Percentiles rank a stretch among this genome's conserved stretches.
Conservation (phyloP, 2,888 invertebrate species). For the Drosophila lutescens region DNA sequence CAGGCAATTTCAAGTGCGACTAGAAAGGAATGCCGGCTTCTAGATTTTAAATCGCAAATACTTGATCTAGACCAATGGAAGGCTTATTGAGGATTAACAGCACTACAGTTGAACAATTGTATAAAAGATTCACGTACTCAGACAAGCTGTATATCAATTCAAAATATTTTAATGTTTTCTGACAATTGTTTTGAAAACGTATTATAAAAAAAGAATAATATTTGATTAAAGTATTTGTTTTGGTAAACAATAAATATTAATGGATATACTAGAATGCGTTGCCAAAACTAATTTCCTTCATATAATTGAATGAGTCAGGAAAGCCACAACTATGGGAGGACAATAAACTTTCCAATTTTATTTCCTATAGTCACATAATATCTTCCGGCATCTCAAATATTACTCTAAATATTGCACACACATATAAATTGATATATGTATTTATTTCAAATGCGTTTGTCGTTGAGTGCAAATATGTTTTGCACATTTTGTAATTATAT, state of each 20-base stretch:
- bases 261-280: neutral
- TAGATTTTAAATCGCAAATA: neutral
- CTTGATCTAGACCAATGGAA: neutral
- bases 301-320: neutral
- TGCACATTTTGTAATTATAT: slow-evolving; percentile 47
- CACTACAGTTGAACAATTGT: neutral
- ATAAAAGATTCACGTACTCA: neutral
- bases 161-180: neutral
- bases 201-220: no score
- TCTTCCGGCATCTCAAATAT: neutral
- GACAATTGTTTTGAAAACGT: no score
- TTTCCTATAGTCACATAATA: neutral
- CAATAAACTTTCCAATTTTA: neutral
- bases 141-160: neutral
- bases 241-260: no score
- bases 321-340: neutral
- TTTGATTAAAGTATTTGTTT: neutral
- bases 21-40: neutral
- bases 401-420: neutral
- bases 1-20: slow-evolving; percentile 18
- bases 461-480: slow-evolving; percentile 21
- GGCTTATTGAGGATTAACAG: neutral
- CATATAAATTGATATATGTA: slow-evolving; percentile 9
- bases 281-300: neutral
- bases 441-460: neutral